A percentile compares a stretch with the other conserved stretches of the same genome.
phyloP scores from a whole-genome alignment of 2,888 invertebrate species.

The Drosophila borborema region DNA sequence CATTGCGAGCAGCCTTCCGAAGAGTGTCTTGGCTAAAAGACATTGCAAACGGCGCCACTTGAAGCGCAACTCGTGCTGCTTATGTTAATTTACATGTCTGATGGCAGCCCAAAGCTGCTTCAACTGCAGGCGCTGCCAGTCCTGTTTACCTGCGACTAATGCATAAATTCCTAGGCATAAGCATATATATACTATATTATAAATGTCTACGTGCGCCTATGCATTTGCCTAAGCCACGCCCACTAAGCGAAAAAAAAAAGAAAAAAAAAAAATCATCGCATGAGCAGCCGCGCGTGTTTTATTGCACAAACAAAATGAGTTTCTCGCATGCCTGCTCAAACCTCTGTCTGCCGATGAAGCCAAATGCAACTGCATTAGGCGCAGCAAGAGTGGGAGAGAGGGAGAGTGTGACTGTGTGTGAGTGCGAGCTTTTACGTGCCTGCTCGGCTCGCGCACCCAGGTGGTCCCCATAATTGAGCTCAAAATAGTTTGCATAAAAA shows the following conservation, averaged over 20 bases:
- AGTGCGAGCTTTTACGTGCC: constrained; percentile 3
- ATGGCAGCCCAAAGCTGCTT: constrained; percentile 47
- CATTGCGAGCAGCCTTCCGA: constrained; percentile 52
- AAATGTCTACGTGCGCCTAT: constrained; percentile 63
- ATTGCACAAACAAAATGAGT: constrained; percentile 76
- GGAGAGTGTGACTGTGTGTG: neutral
- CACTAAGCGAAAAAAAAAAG: neutral
- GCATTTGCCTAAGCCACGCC: constrained; percentile 41
- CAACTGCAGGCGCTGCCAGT: constrained; percentile 20
- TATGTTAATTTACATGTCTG: constrained; percentile 76
- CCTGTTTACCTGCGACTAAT: constrained; percentile 52
- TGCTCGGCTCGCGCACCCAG: constrained; percentile 4
- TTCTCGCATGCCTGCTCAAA: constrained; percentile 73
- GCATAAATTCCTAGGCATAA: constrained; percentile 63
- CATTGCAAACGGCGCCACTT: constrained; percentile 59
- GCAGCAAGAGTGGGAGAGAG: neutral
- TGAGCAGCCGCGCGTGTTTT: constrained; percentile 71
- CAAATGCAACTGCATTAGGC: constrained; percentile 64
- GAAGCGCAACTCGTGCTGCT: constrained; percentile 56
- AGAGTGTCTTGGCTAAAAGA: constrained; percentile 34
- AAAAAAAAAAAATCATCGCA: constrained; percentile 38
- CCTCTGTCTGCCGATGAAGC: constrained; percentile 14
- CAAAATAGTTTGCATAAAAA: constrained; percentile 78
- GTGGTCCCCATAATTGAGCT: constrained; percentile 67
- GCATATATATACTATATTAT: neutral